A percentile compares a stretch with the other conserved stretches of the same genome.
Evolutionary conservation across 2,113 vertebrate genomes (phyloP).

Genomic region (Leucoraja erinaceus): DNA sequence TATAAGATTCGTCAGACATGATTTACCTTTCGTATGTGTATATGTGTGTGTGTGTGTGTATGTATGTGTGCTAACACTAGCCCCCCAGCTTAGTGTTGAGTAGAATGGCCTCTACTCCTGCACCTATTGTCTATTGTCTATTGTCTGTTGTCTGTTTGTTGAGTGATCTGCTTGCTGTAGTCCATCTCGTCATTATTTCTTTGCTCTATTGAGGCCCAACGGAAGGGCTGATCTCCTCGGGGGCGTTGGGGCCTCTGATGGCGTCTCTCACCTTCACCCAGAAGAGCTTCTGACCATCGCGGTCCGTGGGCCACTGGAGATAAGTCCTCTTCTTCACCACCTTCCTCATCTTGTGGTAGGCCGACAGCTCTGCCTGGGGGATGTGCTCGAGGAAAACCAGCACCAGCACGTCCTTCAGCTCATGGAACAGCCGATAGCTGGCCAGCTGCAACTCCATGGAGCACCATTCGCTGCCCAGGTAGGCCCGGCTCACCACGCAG

Average conservation of each 20-base stretch:
- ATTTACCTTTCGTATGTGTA: too few species aligned
- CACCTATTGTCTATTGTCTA: too few species aligned
- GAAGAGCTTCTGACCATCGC: slow-evolving; percentile 62
- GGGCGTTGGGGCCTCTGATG: slow-evolving; percentile 48
- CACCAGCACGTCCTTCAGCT: slow-evolving; percentile 72
- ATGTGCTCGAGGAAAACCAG: slow-evolving; percentile 71
- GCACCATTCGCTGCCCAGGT: slow-evolving; percentile 73
- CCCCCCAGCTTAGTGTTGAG: too few species aligned
- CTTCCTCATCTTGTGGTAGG: slow-evolving; percentile 73
- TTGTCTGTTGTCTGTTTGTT: too few species aligned
- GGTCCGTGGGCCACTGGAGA: slow-evolving; percentile 27
- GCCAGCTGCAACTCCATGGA: slow-evolving; percentile 77
- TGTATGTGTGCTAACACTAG: too few species aligned
- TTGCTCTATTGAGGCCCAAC: too few species aligned
- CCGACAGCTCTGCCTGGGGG: slow-evolving; percentile 61
- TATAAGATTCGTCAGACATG: too few species aligned
- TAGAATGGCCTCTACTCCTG: too few species aligned
- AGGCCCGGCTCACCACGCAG: slow-evolving; percentile 71
- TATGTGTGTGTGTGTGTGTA: too few species aligned
- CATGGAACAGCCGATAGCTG: slow-evolving; percentile 74
- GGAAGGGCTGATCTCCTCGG: not conserved
- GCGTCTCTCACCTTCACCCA: slow-evolving; percentile 69
- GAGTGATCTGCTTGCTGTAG: too few species aligned
- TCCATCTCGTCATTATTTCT: too few species aligned
- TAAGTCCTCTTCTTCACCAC: slow-evolving; percentile 75